These are phyloP conservation scores for Hesperia comma DNA, from an alignment of 2,888 invertebrate genomes.

Conservation along the genomic window DNA sequence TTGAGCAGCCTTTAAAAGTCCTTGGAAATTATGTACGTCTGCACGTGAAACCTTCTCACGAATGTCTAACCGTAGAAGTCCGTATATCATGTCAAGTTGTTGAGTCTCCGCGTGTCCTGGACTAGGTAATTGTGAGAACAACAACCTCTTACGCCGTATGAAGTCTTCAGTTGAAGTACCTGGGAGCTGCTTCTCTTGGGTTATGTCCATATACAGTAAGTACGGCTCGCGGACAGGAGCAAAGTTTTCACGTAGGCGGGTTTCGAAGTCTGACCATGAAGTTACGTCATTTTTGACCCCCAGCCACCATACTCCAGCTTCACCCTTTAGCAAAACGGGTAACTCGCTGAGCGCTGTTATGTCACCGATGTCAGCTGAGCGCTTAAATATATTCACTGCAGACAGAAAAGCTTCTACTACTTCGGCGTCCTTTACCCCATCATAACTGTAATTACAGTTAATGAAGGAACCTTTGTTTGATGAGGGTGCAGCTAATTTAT, in stretches of 20 bases:
- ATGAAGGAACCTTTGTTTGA: slow-evolving; percentile 9
- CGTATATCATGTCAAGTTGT: slow-evolving; percentile 31
- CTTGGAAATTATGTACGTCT: slow-evolving; percentile 5
- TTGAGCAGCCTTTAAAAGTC: slow-evolving; percentile 12
- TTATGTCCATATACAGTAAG: too few species aligned
- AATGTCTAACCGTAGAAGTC: too few species aligned
- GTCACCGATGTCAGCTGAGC: too few species aligned
- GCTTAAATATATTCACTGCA: too few species aligned
- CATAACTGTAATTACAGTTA: too few species aligned
- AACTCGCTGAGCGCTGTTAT: too few species aligned
- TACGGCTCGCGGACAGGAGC: too few species aligned
- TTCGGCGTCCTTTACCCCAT: too few species aligned
- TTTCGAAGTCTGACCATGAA: too few species aligned
- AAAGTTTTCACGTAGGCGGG: too few species aligned
- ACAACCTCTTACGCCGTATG: slow-evolving; percentile 21
- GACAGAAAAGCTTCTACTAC: too few species aligned
- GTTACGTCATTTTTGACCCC: slow-evolving; percentile 35
- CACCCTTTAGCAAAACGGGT: slow-evolving; percentile 37
- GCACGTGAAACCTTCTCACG: too few species aligned
- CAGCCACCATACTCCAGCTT: slow-evolving; percentile 43
- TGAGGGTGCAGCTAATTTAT: background rate
- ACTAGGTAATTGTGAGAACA: slow-evolving; percentile 25
- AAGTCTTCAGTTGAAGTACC: slow-evolving; percentile 27
- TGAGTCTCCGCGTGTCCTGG: slow-evolving; percentile 11
- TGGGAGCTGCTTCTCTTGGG: slow-evolving; percentile 14